Base-by-base conservation (phyloP, 1,140 invertebrate genomes). In the Aphaenogaster floridana region DNA sequence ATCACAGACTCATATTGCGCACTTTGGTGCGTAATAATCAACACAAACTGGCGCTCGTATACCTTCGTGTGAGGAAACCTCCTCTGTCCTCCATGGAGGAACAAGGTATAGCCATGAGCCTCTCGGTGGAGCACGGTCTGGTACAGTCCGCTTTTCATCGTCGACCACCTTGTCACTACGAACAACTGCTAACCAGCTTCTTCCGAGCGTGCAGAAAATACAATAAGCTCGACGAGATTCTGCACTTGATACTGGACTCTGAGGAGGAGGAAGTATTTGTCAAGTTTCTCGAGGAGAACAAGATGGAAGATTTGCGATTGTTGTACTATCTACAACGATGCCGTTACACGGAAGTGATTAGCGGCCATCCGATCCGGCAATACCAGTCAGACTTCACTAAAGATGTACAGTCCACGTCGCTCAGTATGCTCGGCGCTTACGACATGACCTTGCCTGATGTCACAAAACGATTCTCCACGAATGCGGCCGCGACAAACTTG, bases 121-220 rank as follows among this genome's bases (percentile, higher is more conserved):
- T 97, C 0, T 95, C 97, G 0, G 94, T 97, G 3, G 96, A 96
- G 36, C 96, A 97, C 93, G 96, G 96, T 11, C 90, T 96, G 45
- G 95, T 96, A 7, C 95, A 96, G 48, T 95, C 96, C 39, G 97
- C 97, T 2, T 96, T 97, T 90, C 95, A 96, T 68, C 96, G 94
- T 77, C 94, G 96, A 89, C 94, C 96, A 15, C 94, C 94, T 2
- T 93, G 93, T 1, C 92, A 94, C 63, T 95, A 95, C 21, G 86
- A 87, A 39, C 92, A 94, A 48, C 45, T 96, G 3, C 72, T 95
- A 0, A 91, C 69, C 0, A 92, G 91, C 45, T 95, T 95, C 57
- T 96, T 95, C 66, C 86, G 90, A 69, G 93, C 95, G 0, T 96
- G 96, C 74, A 95, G 95, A 50, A 89, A 87, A n/a, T 92, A 95